Evolutionary conservation across 2,113 vertebrate genomes (phyloP).

Genomic region (Sturnus vulgaris): DNA sequence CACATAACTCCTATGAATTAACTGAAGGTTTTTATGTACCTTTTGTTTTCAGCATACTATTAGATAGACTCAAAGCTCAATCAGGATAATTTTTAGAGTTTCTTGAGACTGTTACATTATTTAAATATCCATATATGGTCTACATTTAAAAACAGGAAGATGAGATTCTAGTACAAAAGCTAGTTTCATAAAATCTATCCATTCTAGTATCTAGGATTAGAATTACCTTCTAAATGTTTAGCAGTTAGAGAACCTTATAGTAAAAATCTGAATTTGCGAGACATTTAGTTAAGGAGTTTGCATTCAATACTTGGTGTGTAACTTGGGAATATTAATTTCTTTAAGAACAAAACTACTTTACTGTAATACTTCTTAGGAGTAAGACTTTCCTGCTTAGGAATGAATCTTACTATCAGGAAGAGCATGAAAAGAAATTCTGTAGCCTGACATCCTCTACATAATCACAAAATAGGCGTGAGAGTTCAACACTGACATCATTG

Average conservation of each 20-base stretch:
- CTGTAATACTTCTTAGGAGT: neutral
- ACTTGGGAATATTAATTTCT: neutral
- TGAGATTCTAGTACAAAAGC: neutral
- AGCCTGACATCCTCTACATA: neutral
- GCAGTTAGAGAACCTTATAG: neutral
- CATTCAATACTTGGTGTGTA: neutral
- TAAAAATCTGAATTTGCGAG: neutral
- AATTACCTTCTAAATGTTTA: neutral
- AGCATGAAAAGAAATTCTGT: neutral
- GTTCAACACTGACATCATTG: neutral
- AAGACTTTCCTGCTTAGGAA: neutral
- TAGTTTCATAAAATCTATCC: neutral
- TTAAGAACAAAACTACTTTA: neutral
- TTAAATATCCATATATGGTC: neutral
- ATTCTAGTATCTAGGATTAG: neutral
- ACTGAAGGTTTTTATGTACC: neutral
- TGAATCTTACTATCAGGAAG: neutral
- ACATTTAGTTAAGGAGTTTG: neutral
- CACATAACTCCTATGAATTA: neutral
- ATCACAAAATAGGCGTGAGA: neutral
- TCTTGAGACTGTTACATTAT: neutral
- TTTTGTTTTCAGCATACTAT: neutral
- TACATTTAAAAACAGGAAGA: neutral
- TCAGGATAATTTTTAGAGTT: neutral
- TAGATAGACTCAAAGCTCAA: neutral